Percentiles rank a stretch among this genome's conserved stretches.
Conservation (phyloP, 2,888 invertebrate genomes). For the Xestia ashworthii region DNA sequence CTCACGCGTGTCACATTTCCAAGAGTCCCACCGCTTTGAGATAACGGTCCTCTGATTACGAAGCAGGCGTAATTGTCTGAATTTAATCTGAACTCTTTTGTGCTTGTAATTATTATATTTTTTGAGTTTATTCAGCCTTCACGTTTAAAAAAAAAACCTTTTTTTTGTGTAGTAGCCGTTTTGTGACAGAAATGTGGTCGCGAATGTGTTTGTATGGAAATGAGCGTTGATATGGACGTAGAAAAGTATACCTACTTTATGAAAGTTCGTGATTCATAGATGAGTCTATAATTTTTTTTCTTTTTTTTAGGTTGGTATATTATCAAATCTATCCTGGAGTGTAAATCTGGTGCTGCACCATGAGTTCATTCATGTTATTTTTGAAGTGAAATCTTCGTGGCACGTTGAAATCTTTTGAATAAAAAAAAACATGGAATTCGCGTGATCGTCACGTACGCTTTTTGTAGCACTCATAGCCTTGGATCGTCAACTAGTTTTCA, state of each 20-base stretch:
- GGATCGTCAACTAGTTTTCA: too few relatives aligned
- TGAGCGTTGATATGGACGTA: neutral
- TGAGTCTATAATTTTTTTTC: too few relatives aligned
- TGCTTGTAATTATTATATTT: constrained; percentile 13
- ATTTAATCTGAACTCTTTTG: constrained; percentile 39
- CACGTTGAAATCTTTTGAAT: too few relatives aligned
- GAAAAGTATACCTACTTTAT: neutral
- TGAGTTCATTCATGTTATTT: too few relatives aligned
- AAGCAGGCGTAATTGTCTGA: constrained; percentile 38
- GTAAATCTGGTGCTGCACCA: too few relatives aligned
- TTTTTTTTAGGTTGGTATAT: too few relatives aligned
- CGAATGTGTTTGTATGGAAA: neutral
- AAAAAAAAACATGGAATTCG: too few relatives aligned
- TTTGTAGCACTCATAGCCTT: too few relatives aligned
- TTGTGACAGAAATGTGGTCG: neutral
- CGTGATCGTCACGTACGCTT: too few relatives aligned
- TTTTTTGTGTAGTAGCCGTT: neutral
- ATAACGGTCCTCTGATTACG: constrained; percentile 48
- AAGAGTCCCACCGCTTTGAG: constrained; percentile 32
- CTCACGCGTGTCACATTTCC: constrained; percentile 49
- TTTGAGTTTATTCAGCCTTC: neutral
- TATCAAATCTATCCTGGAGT: too few relatives aligned
- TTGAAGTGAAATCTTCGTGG: too few relatives aligned
- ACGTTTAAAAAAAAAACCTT: too few relatives aligned
- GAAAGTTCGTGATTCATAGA: neutral